Evolutionary conservation across 2,797 vertebrate species (phyloP).

Genomic region (Sebastes itinus): DNA sequence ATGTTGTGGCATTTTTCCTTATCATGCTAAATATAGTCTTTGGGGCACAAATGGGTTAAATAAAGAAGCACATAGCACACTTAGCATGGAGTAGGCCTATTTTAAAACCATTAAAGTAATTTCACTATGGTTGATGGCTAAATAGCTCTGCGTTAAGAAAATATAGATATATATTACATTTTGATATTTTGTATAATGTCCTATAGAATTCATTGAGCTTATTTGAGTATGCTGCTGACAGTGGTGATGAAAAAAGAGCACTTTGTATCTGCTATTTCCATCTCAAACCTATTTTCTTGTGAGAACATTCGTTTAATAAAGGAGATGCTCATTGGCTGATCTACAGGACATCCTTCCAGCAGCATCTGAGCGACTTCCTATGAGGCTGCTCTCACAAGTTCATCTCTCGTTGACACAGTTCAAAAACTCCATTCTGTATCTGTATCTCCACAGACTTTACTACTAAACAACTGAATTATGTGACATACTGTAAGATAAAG

Average conservation of each 20-base stretch:
- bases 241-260: not conserved
- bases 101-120: not conserved
- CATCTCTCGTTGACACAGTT: not conserved
- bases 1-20: no score
- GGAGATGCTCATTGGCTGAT: not conserved
- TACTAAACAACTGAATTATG: not conserved
- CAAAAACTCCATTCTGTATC: not conserved
- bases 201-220: not conserved
- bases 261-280: not conserved
- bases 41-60: not conserved
- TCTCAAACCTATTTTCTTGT: not conserved
- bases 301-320: not conserved
- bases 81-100: not conserved
- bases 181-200: not conserved
- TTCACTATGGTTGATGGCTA: not conserved
- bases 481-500: not conserved
- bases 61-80: not conserved
- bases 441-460: not conserved
- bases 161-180: not conserved
- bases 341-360: not conserved
- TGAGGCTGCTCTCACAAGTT: not conserved
- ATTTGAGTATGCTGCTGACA: not conserved
- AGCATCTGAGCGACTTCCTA: not conserved
- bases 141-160: not conserved
- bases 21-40: no score